Evolutionary conservation across 2,888 invertebrate genomes (phyloP), one percentile per base, ranked within the genome.

Genomic region (Caenorhabditis sp.): DNA sequence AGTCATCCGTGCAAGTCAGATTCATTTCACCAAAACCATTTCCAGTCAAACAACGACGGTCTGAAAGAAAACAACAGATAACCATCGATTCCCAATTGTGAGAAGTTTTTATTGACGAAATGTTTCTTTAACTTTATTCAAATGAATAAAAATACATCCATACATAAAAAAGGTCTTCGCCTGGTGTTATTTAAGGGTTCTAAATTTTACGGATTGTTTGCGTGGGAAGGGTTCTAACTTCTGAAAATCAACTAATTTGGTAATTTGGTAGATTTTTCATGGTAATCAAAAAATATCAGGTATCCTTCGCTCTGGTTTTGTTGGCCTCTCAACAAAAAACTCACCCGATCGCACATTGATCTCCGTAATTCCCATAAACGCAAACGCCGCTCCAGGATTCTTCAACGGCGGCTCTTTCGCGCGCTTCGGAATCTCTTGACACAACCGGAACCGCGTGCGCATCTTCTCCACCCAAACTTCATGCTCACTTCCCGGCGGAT

Each of bases 1-100:
- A 83, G 52, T 83, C 82, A 20, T 67, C 56, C 62, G 79, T 74
- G 59, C 77, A 83, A 20, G 62, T 59, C 12, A 85, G 65, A 14
- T 56, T 27, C 67, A 80, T 78, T 1, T 64, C 23, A 23, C 82
- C 84, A 36, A 85, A 73, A 20, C 70, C 70, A 38, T 58, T 64
- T 14, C 84, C 84, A 5, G 62, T 43, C 20, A 80, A 54, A 12
- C 80, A 63, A 25, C 58, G 59, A 56, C 66, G 63, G 27, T 75
- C 75, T 75, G 63, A 20, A 70, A 62, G 2, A 17, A 31, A n/a
- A n/a, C n/a, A n/a, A n/a, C n/a, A n/a, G n/a, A n/a, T n/a, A n/a
- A n/a, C n/a, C n/a, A n/a, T n/a, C n/a, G n/a, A n/a, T n/a, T n/a
- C n/a, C n/a, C n/a, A n/a, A n/a, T 27, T 66, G 5, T 36, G 36